These are phyloP conservation scores for Apodemia mormo DNA, from an alignment of 2,888 invertebrate species.

Conservation along the genomic window DNA sequence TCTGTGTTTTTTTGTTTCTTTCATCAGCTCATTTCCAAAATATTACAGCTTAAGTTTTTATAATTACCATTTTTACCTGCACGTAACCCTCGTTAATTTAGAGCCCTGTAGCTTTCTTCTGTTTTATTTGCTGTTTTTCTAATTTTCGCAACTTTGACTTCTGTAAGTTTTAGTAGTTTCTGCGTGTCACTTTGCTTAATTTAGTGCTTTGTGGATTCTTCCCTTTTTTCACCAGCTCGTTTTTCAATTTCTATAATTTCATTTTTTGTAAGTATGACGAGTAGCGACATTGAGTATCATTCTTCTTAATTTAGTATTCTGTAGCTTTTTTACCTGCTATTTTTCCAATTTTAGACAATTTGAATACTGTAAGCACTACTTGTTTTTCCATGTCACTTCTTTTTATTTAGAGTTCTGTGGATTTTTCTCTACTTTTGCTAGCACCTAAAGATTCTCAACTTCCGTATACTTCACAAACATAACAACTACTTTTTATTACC, in stretches of 20 bases:
- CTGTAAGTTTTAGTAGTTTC: not conserved
- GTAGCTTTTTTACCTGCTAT: too few species aligned
- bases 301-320: not conserved
- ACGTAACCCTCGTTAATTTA: too few species aligned
- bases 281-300: too few species aligned
- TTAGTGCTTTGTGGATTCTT: not conserved
- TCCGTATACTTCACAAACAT: slow-evolving; percentile 2
- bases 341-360: too few species aligned
- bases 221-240: not conserved
- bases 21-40: too few species aligned
- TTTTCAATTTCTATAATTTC: not conserved
- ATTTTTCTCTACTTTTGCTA: not conserved
- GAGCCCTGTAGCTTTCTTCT: too few species aligned
- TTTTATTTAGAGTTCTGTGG: slow-evolving; percentile 25
- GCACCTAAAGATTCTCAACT: not conserved
- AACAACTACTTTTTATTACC: slow-evolving; percentile 1
- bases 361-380: too few species aligned
- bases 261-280: not conserved
- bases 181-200: not conserved
- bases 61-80: too few species aligned
- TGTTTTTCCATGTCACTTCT: not conserved
- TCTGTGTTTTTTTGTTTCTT: too few species aligned
- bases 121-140: too few species aligned
- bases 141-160: not conserved
- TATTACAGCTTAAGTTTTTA: too few species aligned